Conservation (phyloP, 64 coral and sea anemone genomes). For the Montipora sp. region DNA sequence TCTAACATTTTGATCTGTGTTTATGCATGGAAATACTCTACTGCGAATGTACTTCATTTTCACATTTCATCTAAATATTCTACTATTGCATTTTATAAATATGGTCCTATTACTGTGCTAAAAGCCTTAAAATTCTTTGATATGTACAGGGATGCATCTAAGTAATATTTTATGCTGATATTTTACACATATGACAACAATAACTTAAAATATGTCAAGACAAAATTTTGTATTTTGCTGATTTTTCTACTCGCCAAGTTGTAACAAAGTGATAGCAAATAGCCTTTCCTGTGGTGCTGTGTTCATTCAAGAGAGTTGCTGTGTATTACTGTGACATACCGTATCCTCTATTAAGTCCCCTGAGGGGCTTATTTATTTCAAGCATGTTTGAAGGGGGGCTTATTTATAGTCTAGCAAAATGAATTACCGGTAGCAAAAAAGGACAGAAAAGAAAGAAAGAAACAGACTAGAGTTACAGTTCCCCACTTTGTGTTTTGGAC, state of each 20-base stretch:
- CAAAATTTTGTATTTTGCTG: slow-evolving; percentile 10
- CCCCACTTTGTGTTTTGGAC: too few species aligned
- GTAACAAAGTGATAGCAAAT: neutral
- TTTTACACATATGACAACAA: slow-evolving; percentile 44
- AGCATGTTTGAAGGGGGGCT: too few species aligned
- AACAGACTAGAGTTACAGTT: too few species aligned
- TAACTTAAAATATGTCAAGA: slow-evolving; percentile 37
- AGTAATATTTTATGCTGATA: slow-evolving; percentile 48
- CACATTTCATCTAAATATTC: slow-evolving; percentile 47
- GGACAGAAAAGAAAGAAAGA: too few species aligned
- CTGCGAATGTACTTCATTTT: slow-evolving; percentile 56
- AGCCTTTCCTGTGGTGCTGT: neutral
- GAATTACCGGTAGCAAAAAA: too few species aligned
- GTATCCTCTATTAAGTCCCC: too few species aligned
- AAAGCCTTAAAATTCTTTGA: slow-evolving; percentile 36
- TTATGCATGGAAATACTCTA: slow-evolving; percentile 48
- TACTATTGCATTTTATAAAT: slow-evolving; percentile 57
- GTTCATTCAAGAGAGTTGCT: too few species aligned
- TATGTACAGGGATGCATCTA: slow-evolving; percentile 53
- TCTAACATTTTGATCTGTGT: slow-evolving; percentile 11
- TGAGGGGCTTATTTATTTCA: too few species aligned
- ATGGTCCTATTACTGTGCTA: slow-evolving; percentile 24
- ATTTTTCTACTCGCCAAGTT: neutral
- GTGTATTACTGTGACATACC: too few species aligned
- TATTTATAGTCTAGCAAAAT: too few species aligned